These are phyloP conservation scores for Ormyrus rosae DNA, from an alignment of 2,888 invertebrate genomes.

Conservation along the genomic window DNA sequence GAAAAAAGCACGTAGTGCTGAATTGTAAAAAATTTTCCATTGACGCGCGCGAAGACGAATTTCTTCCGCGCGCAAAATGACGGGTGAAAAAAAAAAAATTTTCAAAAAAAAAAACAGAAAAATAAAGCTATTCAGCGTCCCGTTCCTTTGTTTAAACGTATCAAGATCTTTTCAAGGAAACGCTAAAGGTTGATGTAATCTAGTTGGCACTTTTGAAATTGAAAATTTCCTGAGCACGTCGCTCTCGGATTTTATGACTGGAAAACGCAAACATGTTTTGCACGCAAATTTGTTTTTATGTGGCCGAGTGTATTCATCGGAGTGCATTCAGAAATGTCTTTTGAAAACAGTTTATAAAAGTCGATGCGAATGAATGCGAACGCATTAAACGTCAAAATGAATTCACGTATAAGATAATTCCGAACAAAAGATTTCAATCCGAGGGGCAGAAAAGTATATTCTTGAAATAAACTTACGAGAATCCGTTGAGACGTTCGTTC, in stretches of 20 bases:
- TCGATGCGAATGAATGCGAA: background rate
- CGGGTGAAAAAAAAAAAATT: too few relatives aligned
- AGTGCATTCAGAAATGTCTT: slow-evolving; percentile 3
- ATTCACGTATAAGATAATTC: background rate
- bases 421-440: background rate
- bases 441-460: background rate
- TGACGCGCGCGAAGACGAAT: too few relatives aligned
- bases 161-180: slow-evolving; percentile 27
- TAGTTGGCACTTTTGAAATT: slow-evolving; percentile 38
- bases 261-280: slow-evolving; percentile 23
- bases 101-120: too few relatives aligned
- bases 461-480: slow-evolving; percentile 12
- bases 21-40: too few relatives aligned
- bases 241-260: slow-evolving; percentile 37
- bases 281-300: slow-evolving; percentile 45
- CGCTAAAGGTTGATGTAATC: slow-evolving; percentile 23
- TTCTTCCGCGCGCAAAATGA: too few relatives aligned
- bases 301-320: slow-evolving; percentile 29
- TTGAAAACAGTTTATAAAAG: background rate
- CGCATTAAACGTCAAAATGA: background rate
- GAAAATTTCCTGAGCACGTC: slow-evolving; percentile 42
- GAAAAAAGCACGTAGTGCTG: too few relatives aligned
- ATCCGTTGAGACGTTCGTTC: background rate
- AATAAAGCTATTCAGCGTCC: too few relatives aligned
- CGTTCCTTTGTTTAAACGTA: background rate